These are phyloP conservation scores for Hepsetus odoe DNA, from an alignment of 2,113 vertebrate genomes.

Conservation along the genomic window DNA sequence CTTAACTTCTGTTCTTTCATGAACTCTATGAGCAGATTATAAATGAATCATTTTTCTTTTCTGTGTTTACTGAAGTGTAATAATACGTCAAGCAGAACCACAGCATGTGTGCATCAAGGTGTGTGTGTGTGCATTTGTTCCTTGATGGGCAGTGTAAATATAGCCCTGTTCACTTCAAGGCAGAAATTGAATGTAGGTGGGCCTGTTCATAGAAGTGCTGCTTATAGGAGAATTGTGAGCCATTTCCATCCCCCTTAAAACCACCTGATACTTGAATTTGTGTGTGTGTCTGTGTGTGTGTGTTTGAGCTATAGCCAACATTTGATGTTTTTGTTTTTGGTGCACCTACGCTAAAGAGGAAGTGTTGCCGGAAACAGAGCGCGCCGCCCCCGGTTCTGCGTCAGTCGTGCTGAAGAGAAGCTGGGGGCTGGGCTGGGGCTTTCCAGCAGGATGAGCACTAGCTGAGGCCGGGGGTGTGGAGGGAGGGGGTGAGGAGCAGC, in stretches of 20 bases:
- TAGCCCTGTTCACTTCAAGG: conserved; percentile 65
- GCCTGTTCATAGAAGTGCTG: conserved; percentile 77
- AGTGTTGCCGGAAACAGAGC: conserved; percentile 73
- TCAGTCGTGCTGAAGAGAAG: conserved; percentile 71
- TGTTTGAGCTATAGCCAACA: conserved; percentile 57
- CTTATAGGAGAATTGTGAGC: conserved; percentile 74
- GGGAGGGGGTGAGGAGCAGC: conserved; percentile 32
- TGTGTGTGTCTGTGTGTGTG: conserved; percentile 53
- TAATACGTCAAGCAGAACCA: background rate
- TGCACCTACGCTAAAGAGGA: conserved; percentile 68
- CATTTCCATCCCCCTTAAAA: conserved; percentile 77
- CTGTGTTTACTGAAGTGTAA: background rate
- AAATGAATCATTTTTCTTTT: too few species aligned
- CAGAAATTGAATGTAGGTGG: conserved; percentile 73
- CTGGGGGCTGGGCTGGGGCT: conserved; percentile 71
- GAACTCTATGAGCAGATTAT: too few species aligned
- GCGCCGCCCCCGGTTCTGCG: conserved; percentile 71
- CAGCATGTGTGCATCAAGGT: background rate
- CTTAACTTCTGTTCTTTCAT: too few species aligned
- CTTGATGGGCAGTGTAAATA: conserved; percentile 62
- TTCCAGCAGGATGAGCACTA: conserved; percentile 66
- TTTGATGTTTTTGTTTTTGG: conserved; percentile 67
- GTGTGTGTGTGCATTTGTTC: conserved; percentile 18
- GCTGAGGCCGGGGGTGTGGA: conserved; percentile 33
- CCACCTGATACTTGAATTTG: conserved; percentile 61